These are phyloP conservation scores for Hypsibius dujardini DNA, from an alignment of 1,140 invertebrate genomes.

Conservation along the genomic window DNA sequence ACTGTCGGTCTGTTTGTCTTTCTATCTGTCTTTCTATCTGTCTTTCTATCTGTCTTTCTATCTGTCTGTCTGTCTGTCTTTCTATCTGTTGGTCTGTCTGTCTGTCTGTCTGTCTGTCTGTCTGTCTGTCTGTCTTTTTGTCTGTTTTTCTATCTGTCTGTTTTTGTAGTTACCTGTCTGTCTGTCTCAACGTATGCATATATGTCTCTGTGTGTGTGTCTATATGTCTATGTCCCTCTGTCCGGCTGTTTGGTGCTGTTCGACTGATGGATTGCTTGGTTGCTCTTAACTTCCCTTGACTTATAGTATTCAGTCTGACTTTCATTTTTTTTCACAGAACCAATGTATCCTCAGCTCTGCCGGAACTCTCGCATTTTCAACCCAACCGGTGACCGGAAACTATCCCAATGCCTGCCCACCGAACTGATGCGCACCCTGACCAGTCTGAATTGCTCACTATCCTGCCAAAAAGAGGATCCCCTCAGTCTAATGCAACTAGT, in stretches of 20 bases:
- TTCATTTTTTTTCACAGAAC: slow-evolving; percentile 45
- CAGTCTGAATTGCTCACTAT: slow-evolving; percentile 67
- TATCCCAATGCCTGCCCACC: slow-evolving; percentile 46
- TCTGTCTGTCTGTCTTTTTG: too few species aligned
- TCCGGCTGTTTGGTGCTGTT: too few species aligned
- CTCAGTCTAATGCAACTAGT: slow-evolving; percentile 62
- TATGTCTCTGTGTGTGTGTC: neutral
- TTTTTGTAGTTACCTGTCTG: too few species aligned
- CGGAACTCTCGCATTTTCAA: slow-evolving; percentile 30
- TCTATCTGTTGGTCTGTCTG: neutral
- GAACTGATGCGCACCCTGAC: slow-evolving; percentile 64
- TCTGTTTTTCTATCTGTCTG: too few species aligned
- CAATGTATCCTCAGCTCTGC: slow-evolving; percentile 73
- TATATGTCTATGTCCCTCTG: neutral
- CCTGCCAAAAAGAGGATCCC: slow-evolving; percentile 54
- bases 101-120: too few species aligned
- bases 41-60: too few species aligned
- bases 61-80: too few species aligned
- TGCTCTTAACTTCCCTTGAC: too few species aligned
- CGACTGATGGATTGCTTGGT: too few species aligned
- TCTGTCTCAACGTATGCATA: too few species aligned
- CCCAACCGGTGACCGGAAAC: slow-evolving; percentile 22
- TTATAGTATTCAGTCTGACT: neutral
- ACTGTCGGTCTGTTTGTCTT: too few species aligned
- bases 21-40: too few species aligned